Evolutionary conservation across 2,888 invertebrate genomes (phyloP).

Genomic region (Coleophora flavipennella): DNA sequence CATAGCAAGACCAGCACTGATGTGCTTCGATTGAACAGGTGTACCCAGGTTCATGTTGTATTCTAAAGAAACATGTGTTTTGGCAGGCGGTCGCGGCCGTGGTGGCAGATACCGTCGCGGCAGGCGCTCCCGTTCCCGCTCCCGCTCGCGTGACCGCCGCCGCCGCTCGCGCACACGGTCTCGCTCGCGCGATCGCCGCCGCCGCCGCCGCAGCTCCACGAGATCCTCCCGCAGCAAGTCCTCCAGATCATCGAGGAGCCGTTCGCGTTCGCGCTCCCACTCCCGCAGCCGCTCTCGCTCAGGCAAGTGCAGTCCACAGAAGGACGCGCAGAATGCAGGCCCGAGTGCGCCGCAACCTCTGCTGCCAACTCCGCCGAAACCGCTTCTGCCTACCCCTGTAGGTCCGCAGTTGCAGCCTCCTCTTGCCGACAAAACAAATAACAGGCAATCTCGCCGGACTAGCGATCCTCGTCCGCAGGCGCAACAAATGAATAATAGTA

Average conservation of each 20-base stretch:
- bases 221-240: slow-evolving; percentile 59
- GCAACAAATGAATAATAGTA: slow-evolving; percentile 21
- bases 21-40: too few species aligned
- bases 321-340: slow-evolving; percentile 38
- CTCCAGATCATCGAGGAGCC: slow-evolving; percentile 50
- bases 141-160: slow-evolving; percentile 36
- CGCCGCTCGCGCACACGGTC: slow-evolving; percentile 40
- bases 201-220: slow-evolving; percentile 57
- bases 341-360: slow-evolving; percentile 29
- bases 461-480: slow-evolving; percentile 16
- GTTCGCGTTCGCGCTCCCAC: slow-evolving; percentile 48
- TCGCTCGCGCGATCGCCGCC: slow-evolving; percentile 50
- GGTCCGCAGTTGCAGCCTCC: slow-evolving; percentile 44
- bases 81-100: slow-evolving; percentile 53
- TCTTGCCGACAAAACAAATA: slow-evolving; percentile 25
- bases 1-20: too few species aligned
- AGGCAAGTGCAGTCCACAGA: slow-evolving; percentile 69
- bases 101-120: slow-evolving; percentile 53
- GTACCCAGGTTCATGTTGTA: too few species aligned
- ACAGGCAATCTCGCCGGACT: slow-evolving; percentile 26
- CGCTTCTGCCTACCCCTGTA: slow-evolving; percentile 35
- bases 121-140: slow-evolving; percentile 40
- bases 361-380: slow-evolving; percentile 35
- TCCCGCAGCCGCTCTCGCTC: slow-evolving; percentile 64
- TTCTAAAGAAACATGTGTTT: too few species aligned